These are phyloP conservation scores for Odontamblyopus rebecca DNA, from an alignment of 2,797 vertebrate genomes.

Conservation along the genomic window DNA sequence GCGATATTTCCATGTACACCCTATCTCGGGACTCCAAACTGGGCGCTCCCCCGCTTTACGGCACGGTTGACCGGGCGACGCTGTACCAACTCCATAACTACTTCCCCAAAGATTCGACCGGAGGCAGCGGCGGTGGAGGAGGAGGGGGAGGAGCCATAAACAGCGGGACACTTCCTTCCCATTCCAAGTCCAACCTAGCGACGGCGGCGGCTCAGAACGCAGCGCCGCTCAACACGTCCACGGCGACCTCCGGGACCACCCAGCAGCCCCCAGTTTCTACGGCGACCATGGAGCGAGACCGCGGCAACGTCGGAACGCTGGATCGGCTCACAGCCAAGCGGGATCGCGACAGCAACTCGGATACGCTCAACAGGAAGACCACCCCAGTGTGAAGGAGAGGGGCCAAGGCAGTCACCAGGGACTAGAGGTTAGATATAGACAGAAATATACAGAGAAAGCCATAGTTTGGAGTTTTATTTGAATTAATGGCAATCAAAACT, in stretches of 20 bases:
- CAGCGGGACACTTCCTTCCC: constrained; percentile 76
- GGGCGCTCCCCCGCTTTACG: constrained; percentile 74
- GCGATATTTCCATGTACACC: constrained; percentile 86
- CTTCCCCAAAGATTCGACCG: constrained; percentile 84
- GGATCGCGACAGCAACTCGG: constrained; percentile 85
- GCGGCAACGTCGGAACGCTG: constrained; percentile 77
- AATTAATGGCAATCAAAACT: not conserved
- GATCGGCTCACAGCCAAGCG: constrained; percentile 79
- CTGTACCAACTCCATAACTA: constrained; percentile 93
- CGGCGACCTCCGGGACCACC: constrained; percentile 34
- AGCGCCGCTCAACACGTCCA: constrained; percentile 76
- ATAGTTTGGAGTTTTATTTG: not conserved
- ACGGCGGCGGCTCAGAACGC: constrained; percentile 73
- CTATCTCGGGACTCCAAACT: constrained; percentile 78
- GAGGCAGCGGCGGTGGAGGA: constrained; percentile 47
- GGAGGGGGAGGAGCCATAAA: constrained; percentile 59
- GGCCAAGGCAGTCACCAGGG: not conserved
- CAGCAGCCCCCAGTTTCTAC: constrained; percentile 71
- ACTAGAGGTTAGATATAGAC: not conserved
- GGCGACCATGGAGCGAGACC: constrained; percentile 80
- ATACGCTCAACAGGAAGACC: constrained; percentile 92
- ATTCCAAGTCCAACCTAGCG: constrained; percentile 84
- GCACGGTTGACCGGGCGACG: constrained; percentile 78
- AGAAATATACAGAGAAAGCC: not conserved
- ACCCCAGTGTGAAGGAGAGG: constrained; percentile 77